Base-by-base conservation (phyloP, 1,140 invertebrate genomes). In the Doryteuthis pealeii region DNA sequence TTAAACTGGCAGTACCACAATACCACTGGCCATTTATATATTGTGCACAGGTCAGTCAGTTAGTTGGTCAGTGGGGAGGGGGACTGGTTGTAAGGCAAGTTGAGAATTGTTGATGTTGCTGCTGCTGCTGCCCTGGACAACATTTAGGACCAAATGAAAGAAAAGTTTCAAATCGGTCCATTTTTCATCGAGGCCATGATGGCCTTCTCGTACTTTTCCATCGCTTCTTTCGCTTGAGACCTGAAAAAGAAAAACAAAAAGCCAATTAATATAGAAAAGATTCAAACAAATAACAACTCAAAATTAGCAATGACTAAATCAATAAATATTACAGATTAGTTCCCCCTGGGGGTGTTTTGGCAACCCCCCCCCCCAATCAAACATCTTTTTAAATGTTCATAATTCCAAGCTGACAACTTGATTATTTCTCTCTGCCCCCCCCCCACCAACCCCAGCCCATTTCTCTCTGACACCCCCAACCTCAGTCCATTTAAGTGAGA, bases 161-260 rank as follows among this genome's bases (percentile, higher is more conserved):
- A 22, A n/a, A 62, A n/a, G 18, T n/a, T 70, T 78, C 77, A 78
- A 68, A 78, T 73, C 0, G 77, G 77, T 35, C 77, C 77, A 72
- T 78, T 78, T 66, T 74, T 69, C 14, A 76, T 58, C 62, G 43
- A 71, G 43, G 74, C 67, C 74, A 68, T 49, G 33, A 67, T 72
- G 35, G 74, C 75, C 74, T 73, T 70, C 35, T 78, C 77, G 68
- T 71, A 78, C 26, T 70, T 40, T 45, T 78, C 77, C 40, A 78
- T 54, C 10, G 75, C 77, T 72, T 78, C 77, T 70, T 74, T 78
- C 14, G 74, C 77, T 73, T 74, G 77, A 73, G 30, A 67, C 68
- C 77, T 78, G 74, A 35, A 78, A 71, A n/a, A 54, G 18, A 70
- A 49, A 58, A n/a, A 68, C 8, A 74, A 40, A 69, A 65, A 28